Evolutionary conservation across 2,797 vertebrate genomes (phyloP), one percentile per base, ranked within the genome.

Genomic region (Parotocinclus haroldoi): DNA sequence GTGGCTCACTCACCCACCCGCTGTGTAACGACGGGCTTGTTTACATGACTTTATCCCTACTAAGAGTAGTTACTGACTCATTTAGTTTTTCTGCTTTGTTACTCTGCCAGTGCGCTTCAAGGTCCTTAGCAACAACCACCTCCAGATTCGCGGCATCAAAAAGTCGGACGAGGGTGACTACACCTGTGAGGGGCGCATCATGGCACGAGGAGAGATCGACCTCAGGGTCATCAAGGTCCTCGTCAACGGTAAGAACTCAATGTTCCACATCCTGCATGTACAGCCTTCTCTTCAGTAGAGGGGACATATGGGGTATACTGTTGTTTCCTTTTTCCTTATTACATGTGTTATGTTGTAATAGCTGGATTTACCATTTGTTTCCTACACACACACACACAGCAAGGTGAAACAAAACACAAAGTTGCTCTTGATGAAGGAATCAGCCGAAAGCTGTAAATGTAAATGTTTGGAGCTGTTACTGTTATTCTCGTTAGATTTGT

Each of bases 131-230:
- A 96, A 94, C 78, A 93, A 93, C 89, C 96, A 97, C 89, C 91
- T 99, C 78, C 93, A 93, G 86, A 98, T 99, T 82, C 90, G 90
- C 1, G 84, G 92, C 76, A 95, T 99, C 85, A 98, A 94, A 88
- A 99, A 99, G 86, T 93, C 89, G 0, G 96, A 99, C 67, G 96
- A 99, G 84, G 97, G 96, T 14, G 88, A 79, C 4, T 99, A 98
- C 80, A 92, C 86, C 73, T 99, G 97, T 9, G 97, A 99, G 84
- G 97, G 94, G 14, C 92, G 96, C 17, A 96, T 99, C 80, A 85
- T 93, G 90, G 90, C 94, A 19, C 89, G 96, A 3, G 97, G 97
- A 74, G 97, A 99, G 80, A 93, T 99, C 68, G 94, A 96, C 90
- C 94, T 95, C 83, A 93, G 88, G 78, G 86, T 89, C 74, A 97